Evolutionary conservation across 2,113 vertebrate species (phyloP).

Genomic region (Theristicus caerulescens): DNA sequence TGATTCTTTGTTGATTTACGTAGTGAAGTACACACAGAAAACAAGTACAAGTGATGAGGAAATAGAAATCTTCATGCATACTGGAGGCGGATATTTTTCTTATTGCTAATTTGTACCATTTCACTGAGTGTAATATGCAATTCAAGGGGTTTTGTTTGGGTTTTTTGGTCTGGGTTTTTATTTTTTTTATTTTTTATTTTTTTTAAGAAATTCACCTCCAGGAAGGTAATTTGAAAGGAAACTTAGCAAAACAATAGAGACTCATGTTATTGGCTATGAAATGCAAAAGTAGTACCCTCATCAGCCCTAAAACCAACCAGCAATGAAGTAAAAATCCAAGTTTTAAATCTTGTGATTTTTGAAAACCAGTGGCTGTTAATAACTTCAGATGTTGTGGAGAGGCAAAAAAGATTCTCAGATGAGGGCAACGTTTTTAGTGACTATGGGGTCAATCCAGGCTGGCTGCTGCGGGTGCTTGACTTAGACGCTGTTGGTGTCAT

Average conservation of each 20-base stretch:
- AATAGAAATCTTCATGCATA: not conserved
- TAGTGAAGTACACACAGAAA: not conserved
- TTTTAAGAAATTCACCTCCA: not conserved
- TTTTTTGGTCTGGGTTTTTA: too few relatives aligned
- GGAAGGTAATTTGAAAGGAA: not conserved
- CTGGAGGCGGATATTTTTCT: not conserved
- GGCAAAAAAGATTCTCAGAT: not conserved
- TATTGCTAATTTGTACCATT: not conserved
- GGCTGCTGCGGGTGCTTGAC: fast-evolving
- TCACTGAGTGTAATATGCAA: not conserved
- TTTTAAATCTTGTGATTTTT: not conserved
- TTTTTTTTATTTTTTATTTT: not conserved
- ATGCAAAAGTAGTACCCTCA: not conserved
- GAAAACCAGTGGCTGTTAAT: not conserved
- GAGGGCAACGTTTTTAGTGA: not conserved
- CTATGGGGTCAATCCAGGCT: not conserved
- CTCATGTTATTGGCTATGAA: not conserved
- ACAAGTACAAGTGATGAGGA: not conserved
- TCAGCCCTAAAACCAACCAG: fast-evolving
- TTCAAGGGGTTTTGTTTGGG: fast-evolving
- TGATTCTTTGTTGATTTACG: not conserved
- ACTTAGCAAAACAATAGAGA: fast-evolving
- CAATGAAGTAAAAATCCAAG: not conserved
- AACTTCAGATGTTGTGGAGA: not conserved
- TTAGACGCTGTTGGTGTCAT: fast-evolving